phyloP scores from a whole-genome alignment of 1,140 invertebrate genomes.

The Drosophila elegans region DNA sequence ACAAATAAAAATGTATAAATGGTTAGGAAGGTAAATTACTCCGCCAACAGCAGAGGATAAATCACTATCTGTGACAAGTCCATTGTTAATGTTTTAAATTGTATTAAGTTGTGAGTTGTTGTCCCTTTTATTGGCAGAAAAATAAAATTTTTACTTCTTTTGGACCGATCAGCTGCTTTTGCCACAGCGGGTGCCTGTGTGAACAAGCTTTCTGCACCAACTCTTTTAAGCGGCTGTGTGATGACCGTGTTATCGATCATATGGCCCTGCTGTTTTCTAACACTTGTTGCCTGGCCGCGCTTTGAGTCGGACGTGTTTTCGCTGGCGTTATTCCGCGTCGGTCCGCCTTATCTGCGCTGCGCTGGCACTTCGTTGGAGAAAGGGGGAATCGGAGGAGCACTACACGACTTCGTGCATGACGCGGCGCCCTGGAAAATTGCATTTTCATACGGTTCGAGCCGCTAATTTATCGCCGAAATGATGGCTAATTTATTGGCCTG shows the following conservation, averaged over 20 bases:
- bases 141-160: too few relatives aligned
- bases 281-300: constrained; percentile 30
- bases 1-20: too few relatives aligned
- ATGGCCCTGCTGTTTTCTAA: constrained; percentile 4
- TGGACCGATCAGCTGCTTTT: too few relatives aligned
- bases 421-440: constrained; percentile 49
- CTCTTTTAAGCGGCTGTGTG: too few relatives aligned
- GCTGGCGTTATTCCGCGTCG: constrained; percentile 19
- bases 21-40: too few relatives aligned
- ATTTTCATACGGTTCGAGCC: constrained; percentile 36
- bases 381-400: constrained; percentile 21
- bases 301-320: constrained; percentile 35
- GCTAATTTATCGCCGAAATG: constrained; percentile 43
- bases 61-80: too few relatives aligned
- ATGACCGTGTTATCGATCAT: neutral
- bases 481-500: constrained; percentile 40
- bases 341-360: constrained; percentile 45
- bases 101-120: too few relatives aligned
- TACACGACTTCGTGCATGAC: constrained; percentile 25
- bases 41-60: too few relatives aligned
- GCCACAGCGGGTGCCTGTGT: too few relatives aligned
- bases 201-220: too few relatives aligned
- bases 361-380: constrained; percentile 40
- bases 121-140: too few relatives aligned
- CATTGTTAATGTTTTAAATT: too few relatives aligned